These are phyloP conservation scores for Sesia apiformis DNA, from an alignment of 2,888 invertebrate species.

Conservation along the genomic window DNA sequence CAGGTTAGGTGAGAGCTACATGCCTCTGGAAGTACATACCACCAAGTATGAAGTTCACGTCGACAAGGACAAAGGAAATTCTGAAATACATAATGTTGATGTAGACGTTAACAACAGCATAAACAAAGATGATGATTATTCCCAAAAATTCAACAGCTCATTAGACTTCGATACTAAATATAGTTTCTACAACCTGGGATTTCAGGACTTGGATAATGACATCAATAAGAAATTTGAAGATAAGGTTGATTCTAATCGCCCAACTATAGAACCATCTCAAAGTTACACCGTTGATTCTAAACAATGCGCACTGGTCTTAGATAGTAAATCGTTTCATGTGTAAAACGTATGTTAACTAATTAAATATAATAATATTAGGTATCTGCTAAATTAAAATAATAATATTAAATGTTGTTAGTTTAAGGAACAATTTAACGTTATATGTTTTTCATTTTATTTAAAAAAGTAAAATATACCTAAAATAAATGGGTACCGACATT, in stretches of 20 bases:
- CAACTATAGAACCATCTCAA: slow-evolving; percentile 32
- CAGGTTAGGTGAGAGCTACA: neutral
- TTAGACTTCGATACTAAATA: slow-evolving; percentile 7
- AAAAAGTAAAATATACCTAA: neutral
- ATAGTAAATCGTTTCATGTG: slow-evolving; percentile 18
- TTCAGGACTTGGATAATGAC: slow-evolving; percentile 14
- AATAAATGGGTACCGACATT: neutral
- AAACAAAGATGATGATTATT: neutral
- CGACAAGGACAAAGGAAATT: neutral
- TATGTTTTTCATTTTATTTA: neutral
- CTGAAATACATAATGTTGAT: neutral
- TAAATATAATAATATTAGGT: too few species aligned
- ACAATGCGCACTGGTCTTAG: slow-evolving; percentile 16
- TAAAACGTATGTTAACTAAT: neutral
- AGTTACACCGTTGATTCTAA: slow-evolving; percentile 28
- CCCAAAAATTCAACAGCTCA: neutral
- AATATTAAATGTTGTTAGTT: too few species aligned
- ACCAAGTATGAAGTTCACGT: neutral
- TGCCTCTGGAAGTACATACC: neutral
- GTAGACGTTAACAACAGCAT: neutral
- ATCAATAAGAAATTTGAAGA: slow-evolving; percentile 4
- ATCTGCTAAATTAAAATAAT: too few species aligned
- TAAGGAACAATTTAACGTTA: neutral
- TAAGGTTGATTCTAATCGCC: slow-evolving; percentile 4
- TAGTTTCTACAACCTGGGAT: slow-evolving; percentile 26